phyloP scores from a whole-genome alignment of 1,140 invertebrate genomes.

The Ceratina calcarata region DNA sequence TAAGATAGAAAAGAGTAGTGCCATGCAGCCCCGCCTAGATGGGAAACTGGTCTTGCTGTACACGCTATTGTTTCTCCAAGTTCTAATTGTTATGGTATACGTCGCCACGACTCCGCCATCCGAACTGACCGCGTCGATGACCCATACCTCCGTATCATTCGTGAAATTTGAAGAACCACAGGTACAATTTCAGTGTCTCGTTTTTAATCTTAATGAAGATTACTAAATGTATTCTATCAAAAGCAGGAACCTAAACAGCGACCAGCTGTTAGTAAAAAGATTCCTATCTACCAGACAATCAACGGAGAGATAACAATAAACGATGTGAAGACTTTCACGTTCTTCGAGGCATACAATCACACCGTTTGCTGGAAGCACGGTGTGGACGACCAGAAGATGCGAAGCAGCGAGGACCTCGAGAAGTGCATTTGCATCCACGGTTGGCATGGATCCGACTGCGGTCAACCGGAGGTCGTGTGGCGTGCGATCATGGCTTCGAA shows the following conservation, averaged over 20 bases:
- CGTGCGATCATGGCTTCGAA: constrained; percentile 83
- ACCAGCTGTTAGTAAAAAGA: constrained; percentile 52
- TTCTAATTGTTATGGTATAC: constrained; percentile 78
- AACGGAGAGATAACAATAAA: constrained; percentile 72
- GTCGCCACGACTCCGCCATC: constrained; percentile 75
- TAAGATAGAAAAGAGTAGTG: constrained; percentile 59
- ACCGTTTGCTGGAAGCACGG: constrained; percentile 82
- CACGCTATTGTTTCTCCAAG: constrained; percentile 76
- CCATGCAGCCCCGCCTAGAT: constrained; percentile 77
- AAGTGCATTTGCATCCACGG: constrained; percentile 82
- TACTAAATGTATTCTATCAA: neutral
- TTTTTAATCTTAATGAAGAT: neutral
- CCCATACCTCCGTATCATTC: constrained; percentile 72
- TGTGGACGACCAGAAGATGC: constrained; percentile 78
- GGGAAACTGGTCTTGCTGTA: constrained; percentile 76
- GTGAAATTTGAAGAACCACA: constrained; percentile 69
- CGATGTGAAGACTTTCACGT: constrained; percentile 71
- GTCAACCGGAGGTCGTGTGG: constrained; percentile 85
- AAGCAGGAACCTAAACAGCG: constrained; percentile 54
- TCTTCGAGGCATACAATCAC: constrained; percentile 79
- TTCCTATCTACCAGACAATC: constrained; percentile 73
- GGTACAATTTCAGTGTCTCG: constrained; percentile 54
- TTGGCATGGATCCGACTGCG: constrained; percentile 85
- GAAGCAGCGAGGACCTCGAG: constrained; percentile 63
- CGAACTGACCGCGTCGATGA: constrained; percentile 65